Conservation (phyloP, 2,113 vertebrate genomes). For the Heptranchias perlo region DNA sequence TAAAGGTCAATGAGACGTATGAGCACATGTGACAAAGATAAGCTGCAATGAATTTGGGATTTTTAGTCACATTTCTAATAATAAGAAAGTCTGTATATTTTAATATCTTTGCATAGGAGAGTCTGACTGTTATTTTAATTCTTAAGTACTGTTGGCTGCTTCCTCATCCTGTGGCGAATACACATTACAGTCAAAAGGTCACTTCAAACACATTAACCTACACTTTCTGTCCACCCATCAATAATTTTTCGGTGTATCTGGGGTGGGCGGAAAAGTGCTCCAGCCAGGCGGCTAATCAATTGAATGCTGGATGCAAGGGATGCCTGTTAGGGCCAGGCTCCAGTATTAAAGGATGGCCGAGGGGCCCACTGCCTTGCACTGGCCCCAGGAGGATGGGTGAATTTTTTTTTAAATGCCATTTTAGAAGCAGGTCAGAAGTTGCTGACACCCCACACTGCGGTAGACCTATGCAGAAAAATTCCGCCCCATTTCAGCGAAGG, state of each 20-base stretch:
- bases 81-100: no score
- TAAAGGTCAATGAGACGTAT: no score
- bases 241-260: background rate
- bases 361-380: background rate
- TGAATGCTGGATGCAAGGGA: background rate
- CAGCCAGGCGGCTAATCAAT: background rate
- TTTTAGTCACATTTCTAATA: no score
- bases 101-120: no score
- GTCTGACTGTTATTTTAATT: no score
- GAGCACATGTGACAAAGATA: no score
- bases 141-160: no score
- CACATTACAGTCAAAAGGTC: no score
- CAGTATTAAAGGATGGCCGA: background rate
- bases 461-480: background rate
- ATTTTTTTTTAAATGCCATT: background rate
- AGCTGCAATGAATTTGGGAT: no score
- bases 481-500: background rate
- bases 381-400: background rate
- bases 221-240: background rate
- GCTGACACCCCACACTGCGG: background rate
- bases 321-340: background rate
- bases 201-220: no score
- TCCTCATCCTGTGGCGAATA: no score
- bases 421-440: background rate
- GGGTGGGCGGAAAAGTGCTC: background rate